Evolutionary conservation across 2,113 vertebrate species (phyloP).

Genomic region (Podilymbus podiceps): DNA sequence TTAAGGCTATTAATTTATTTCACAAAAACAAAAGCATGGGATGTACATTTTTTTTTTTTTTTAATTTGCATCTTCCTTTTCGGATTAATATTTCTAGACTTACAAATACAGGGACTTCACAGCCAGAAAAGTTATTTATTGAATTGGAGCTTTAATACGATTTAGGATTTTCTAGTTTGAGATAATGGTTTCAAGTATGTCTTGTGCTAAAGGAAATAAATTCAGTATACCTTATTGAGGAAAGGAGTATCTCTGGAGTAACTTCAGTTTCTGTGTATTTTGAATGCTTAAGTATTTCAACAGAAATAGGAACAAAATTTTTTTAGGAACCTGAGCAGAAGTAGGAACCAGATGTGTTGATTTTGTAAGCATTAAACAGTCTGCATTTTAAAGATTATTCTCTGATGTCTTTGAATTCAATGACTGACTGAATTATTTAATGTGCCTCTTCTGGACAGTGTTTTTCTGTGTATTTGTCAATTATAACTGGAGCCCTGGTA

Average conservation of each 20-base stretch:
- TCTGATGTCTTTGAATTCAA: neutral
- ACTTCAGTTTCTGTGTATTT: neutral
- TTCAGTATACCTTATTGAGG: neutral
- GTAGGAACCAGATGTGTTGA: constrained; percentile 18
- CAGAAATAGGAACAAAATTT: neutral
- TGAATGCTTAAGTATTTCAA: neutral
- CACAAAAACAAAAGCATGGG: rapidly evolving
- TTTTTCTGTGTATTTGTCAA: neutral
- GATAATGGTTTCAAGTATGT: neutral
- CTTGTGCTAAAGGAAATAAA: neutral
- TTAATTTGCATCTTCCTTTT: neutral
- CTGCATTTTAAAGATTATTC: neutral
- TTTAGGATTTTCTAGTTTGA: neutral
- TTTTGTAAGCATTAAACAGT: neutral
- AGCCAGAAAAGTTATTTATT: neutral
- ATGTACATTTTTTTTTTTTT: neutral
- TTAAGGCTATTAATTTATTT: neutral
- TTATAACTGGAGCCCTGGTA: neutral
- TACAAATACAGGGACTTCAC: neutral
- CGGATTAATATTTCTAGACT: neutral
- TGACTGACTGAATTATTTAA: neutral
- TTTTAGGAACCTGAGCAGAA: neutral
- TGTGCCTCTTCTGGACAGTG: neutral
- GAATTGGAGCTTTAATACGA: neutral
- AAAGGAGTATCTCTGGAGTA: neutral